Evolutionary conservation across 1,140 invertebrate genomes (phyloP).

Genomic region (Dendrolimus kikuchii): DNA sequence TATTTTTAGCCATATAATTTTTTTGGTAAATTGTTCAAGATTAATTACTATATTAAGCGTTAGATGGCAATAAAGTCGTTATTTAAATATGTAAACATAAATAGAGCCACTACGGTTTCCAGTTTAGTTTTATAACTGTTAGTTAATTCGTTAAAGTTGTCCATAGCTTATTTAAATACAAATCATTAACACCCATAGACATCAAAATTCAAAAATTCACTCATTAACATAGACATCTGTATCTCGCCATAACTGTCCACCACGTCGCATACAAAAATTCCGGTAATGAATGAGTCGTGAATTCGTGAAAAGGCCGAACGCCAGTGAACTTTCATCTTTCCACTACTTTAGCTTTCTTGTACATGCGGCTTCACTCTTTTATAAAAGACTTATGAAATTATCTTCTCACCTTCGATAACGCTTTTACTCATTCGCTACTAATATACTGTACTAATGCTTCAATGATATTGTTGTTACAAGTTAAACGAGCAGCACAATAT

Average conservation of each 20-base stretch:
- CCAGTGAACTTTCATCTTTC: slow-evolving; percentile 34
- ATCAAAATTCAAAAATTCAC: slow-evolving; percentile 1
- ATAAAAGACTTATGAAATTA: slow-evolving; percentile 12
- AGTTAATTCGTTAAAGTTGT: neutral
- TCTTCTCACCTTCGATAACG: slow-evolving; percentile 5
- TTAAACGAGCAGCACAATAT: no score
- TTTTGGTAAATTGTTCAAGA: no score
- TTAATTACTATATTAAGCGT: no score
- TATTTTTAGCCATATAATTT: no score
- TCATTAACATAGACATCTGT: no score
- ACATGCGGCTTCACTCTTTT: slow-evolving; percentile 43
- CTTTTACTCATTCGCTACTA: slow-evolving; percentile 5
- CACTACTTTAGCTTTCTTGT: slow-evolving; percentile 40
- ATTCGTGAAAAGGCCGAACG: slow-evolving; percentile 27
- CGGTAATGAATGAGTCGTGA: no score
- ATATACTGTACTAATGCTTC: neutral
- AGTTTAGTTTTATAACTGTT: neutral
- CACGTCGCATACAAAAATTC: no score
- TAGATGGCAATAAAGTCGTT: no score
- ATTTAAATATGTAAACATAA: no score
- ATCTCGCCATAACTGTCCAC: no score
- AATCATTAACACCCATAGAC: slow-evolving; percentile 1
- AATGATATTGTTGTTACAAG: slow-evolving; percentile 3
- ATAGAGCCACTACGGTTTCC: no score
- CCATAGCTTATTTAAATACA: neutral